Conservation (phyloP, 2,888 invertebrate species). For the Ichneumon xanthorius region DNA sequence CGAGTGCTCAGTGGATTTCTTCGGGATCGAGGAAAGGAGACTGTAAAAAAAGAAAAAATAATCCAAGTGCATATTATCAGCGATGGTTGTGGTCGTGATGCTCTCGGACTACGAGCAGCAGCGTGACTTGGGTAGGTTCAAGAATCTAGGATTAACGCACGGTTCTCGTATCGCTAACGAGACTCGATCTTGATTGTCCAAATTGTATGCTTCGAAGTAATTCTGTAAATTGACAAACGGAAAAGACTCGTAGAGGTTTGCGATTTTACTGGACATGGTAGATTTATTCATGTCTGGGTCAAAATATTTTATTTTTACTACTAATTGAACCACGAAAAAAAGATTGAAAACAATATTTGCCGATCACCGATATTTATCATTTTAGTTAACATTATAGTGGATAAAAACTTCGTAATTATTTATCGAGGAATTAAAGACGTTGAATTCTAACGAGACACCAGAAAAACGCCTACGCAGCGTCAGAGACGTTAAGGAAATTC, state of each 20-base stretch:
- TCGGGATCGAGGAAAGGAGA: not conserved
- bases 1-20: slow-evolving; percentile 17
- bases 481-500: not conserved
- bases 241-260: not conserved
- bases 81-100: slow-evolving; percentile 82
- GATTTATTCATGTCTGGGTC: too few species aligned
- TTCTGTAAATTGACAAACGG: slow-evolving; percentile 14
- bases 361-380: not conserved
- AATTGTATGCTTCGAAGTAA: not conserved
- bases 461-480: not conserved
- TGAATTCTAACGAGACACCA: not conserved
- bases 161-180: not conserved
- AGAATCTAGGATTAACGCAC: not conserved
- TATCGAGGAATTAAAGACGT: not conserved
- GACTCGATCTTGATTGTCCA: slow-evolving; percentile 27
- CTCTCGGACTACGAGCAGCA: slow-evolving; percentile 79
- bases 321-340: too few species aligned
- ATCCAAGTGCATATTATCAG: slow-evolving; percentile 47
- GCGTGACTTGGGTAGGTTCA: slow-evolving; percentile 78
- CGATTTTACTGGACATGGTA: not conserved
- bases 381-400: not conserved
- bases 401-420: not conserved
- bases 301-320: too few species aligned
- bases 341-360: too few species aligned
- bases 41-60: not conserved